Evolutionary conservation across 2,797 vertebrate species (phyloP), one percentile per base, ranked within the genome.

Genomic region (Molossus alvarezi): DNA sequence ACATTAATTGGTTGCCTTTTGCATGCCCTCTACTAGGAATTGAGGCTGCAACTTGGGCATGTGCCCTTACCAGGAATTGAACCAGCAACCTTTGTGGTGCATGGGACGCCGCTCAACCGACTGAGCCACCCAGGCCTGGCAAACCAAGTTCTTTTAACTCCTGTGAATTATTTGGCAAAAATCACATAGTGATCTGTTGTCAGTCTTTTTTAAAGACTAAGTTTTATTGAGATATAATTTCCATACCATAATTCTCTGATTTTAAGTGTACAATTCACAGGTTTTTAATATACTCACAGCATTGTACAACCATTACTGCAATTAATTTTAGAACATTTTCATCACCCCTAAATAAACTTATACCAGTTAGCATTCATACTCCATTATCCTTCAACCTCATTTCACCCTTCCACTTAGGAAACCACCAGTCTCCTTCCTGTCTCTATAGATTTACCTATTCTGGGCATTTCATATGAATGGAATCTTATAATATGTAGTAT

Each of bases 151-250:
- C 17, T 91, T 64, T 57, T 29, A 51, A 75, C 80, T 90, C 15
- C 17, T 45, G 10, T 57, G 25, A 89, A 23, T 57, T 79, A 41
- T 60, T 58, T 93, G n/a, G 23, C 41, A 93, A 60, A 86, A 73
- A 85, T 58, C 6, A 55, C 11, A 0, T 65, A 82, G 15, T 51
- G 14, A 75, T 67, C n/a, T 48, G 5, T 83, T 72, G 23, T 80
- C 48, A 23, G 17, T 72, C 17, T 69, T 87, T 64, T 20, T 15
- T 6, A 41, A 29, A 45, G 48, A 53, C 13, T 55, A 55, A 60
- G 8, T 45, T 84, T 80, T 85, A 72, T 72, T 84, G 62, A 71
- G 55, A 82, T 73, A 45, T 41, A 82, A 82, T 82, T 76, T 25
- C 13, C 11, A 55, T 73, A 21, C 25, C 21, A 65, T 27, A 60